Evolutionary conservation across 2,888 invertebrate genomes (phyloP).

Genomic region (Leptinotarsa peninsularis): DNA sequence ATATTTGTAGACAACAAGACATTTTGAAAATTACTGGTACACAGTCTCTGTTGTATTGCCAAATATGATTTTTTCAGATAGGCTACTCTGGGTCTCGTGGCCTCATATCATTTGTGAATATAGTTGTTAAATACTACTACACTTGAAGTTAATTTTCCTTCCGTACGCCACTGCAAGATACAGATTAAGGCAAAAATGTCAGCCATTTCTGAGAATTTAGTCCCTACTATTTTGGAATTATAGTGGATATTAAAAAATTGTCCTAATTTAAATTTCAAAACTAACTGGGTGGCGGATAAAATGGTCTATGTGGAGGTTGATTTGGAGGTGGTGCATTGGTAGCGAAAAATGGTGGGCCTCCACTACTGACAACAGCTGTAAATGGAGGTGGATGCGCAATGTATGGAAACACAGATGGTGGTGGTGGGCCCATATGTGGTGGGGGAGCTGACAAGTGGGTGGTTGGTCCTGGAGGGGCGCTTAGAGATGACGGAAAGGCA

Average conservation of each 20-base stretch:
- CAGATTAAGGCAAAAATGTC: too few species aligned
- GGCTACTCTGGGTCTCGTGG: too few species aligned
- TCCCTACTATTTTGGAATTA: too few species aligned
- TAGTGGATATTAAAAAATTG: not conserved
- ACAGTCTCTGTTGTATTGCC: too few species aligned
- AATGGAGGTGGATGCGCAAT: conserved; percentile 61
- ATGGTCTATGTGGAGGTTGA: conserved; percentile 63
- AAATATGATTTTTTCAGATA: too few species aligned
- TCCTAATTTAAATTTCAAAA: not conserved
- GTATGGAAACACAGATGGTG: conserved; percentile 59
- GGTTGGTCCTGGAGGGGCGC: conserved; percentile 43
- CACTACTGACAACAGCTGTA: conserved; percentile 66
- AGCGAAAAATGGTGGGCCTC: conserved; percentile 62
- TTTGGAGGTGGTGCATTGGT: conserved; percentile 59
- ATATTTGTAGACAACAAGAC: too few species aligned
- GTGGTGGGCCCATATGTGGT: conserved; percentile 61
- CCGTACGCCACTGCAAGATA: too few species aligned
- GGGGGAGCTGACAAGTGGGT: conserved; percentile 66
- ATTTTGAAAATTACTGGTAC: too few species aligned
- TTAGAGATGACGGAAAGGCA: conserved; percentile 66
- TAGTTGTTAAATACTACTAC: too few species aligned
- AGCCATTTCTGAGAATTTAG: too few species aligned
- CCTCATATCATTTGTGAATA: too few species aligned
- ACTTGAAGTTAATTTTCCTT: too few species aligned
- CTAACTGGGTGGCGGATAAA: conserved; percentile 52